phyloP scores from a whole-genome alignment of 2,797 vertebrate genomes.

The Apogon talboti region DNA sequence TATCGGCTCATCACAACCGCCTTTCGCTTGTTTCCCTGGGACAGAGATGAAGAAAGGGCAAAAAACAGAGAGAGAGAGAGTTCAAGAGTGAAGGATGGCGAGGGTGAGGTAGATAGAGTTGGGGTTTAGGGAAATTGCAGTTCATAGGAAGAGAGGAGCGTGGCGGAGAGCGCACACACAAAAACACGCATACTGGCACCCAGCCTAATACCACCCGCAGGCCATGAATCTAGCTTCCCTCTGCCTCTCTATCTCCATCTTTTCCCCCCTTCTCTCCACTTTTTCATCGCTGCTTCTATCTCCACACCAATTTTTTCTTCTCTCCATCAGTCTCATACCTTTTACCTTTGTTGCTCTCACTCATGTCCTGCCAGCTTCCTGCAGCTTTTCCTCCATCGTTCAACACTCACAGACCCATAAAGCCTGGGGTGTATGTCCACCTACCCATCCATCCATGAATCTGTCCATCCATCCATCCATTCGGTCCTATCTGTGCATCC shows the following conservation, averaged over 20 bases:
- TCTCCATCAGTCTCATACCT: constrained; percentile 23
- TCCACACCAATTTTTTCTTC: constrained; percentile 30
- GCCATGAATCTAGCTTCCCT: constrained; percentile 45
- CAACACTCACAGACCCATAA: constrained; percentile 11
- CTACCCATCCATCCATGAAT: constrained; percentile 11
- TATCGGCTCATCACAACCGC: constrained; percentile 76
- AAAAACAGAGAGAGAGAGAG: constrained; percentile 30
- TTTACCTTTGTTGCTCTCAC: constrained; percentile 39
- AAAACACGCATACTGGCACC: constrained; percentile 51
- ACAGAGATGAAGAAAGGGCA: constrained; percentile 52
- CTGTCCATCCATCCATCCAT: constrained; percentile 37
- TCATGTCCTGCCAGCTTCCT: constrained; percentile 44
- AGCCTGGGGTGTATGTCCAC: constrained; percentile 17
- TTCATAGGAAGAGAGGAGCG: constrained; percentile 50
- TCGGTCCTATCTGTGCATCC: constrained; percentile 70
- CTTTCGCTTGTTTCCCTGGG: constrained; percentile 47
- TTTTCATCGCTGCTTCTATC: constrained; percentile 45
- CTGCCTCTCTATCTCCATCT: constrained; percentile 42
- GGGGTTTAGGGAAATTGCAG: constrained; percentile 58
- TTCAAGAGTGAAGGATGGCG: constrained; percentile 60
- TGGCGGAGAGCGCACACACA: constrained; percentile 25
- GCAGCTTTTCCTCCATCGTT: constrained; percentile 8
- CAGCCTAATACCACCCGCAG: constrained; percentile 64
- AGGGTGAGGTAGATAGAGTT: constrained; percentile 11
- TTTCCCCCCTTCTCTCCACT: constrained; percentile 28